phyloP scores from a whole-genome alignment of 2,113 vertebrate genomes.

The Scomber colias region DNA sequence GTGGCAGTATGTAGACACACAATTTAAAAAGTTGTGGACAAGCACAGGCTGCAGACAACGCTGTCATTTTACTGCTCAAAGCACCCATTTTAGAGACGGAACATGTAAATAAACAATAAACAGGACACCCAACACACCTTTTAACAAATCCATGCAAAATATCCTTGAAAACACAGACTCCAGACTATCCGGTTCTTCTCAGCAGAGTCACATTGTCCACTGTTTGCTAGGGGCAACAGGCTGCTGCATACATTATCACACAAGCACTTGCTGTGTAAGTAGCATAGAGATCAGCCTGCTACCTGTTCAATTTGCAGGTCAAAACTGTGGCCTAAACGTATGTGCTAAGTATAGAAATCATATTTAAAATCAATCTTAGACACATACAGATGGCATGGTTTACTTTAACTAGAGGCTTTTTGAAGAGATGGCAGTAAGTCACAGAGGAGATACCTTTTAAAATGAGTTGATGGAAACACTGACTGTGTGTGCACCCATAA shows the following conservation, averaged over 20 bases:
- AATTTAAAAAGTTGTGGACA: neutral
- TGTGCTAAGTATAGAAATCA: neutral
- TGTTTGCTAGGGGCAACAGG: neutral
- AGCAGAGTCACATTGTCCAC: slow-evolving; percentile 1
- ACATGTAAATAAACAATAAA: neutral
- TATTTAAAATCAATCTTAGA: neutral
- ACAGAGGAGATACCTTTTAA: neutral
- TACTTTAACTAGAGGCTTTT: neutral
- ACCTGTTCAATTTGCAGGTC: neutral
- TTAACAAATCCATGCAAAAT: neutral
- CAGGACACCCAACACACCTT: neutral
- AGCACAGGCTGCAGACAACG: neutral
- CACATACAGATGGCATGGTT: neutral
- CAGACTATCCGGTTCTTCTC: neutral
- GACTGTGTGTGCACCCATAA: neutral
- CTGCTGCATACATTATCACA: neutral
- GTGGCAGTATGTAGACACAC: neutral
- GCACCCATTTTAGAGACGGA: neutral
- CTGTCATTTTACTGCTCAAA: neutral
- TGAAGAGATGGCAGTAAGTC: neutral
- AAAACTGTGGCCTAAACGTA: neutral
- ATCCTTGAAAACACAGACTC: neutral
- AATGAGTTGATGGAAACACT: neutral
- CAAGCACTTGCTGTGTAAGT: slow-evolving; percentile 6
- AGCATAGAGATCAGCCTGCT: neutral